These are phyloP conservation scores for Neotragus pygmaeus DNA, from an alignment of 2,113 vertebrate species.

Conservation along the genomic window DNA sequence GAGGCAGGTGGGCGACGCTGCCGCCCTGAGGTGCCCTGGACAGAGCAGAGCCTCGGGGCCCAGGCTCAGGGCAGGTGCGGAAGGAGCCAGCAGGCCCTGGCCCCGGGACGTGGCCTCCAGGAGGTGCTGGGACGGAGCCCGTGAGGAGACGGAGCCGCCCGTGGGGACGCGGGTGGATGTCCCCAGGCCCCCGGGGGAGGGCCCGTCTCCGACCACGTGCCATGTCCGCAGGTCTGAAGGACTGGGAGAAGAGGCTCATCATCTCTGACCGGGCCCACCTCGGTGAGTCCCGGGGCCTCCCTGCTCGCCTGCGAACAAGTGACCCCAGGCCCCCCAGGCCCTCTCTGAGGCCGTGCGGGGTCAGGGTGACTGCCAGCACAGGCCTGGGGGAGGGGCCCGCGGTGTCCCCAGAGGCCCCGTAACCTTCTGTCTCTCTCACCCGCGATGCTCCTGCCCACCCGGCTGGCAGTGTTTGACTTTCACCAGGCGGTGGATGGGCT, in stretches of 20 bases:
- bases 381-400: neutral
- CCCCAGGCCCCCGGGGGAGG: rapidly evolving
- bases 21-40: neutral
- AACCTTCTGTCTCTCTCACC: neutral
- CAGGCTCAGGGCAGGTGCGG: rapidly evolving
- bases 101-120: rapidly evolving
- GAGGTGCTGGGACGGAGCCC: neutral
- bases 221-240: constrained; percentile 88
- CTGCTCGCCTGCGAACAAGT: rapidly evolving
- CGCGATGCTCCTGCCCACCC: neutral
- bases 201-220: neutral
- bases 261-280: constrained; percentile 98
- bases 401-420: neutral
- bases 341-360: neutral
- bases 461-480: constrained; percentile 93
- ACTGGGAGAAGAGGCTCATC: constrained; percentile 96
- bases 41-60: neutral
- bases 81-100: rapidly evolving
- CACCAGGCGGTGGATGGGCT: constrained; percentile 97
- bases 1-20: rapidly evolving
- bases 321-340: rapidly evolving
- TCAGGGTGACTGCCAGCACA: neutral
- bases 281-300: constrained; percentile 78
- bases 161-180: rapidly evolving
- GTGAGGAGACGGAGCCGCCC: rapidly evolving